Conservation (phyloP, 1,140 invertebrate genomes). For the Lethrus apterus region DNA sequence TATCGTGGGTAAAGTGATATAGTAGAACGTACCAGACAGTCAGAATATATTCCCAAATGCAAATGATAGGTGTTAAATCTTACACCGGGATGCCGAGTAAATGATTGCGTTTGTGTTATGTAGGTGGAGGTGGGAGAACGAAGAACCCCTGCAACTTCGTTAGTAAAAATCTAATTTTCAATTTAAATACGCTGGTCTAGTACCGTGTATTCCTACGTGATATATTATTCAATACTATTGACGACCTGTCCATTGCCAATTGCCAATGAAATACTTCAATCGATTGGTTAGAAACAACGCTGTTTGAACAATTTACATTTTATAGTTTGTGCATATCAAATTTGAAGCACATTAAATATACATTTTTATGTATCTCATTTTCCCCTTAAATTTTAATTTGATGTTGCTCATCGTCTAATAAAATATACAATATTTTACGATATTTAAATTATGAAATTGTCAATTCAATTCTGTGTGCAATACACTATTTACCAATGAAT, state of each 20-base stretch:
- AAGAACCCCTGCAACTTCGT: not conserved
- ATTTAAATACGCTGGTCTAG: conserved; percentile 1
- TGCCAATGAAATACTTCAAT: conserved; percentile 12
- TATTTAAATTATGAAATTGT: too few species aligned
- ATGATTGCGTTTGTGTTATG: conserved; percentile 1
- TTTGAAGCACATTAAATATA: too few species aligned
- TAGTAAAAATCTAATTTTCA: conserved; percentile 12
- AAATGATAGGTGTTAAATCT: conserved; percentile 19
- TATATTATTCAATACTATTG: conserved; percentile 12
- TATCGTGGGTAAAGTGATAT: conserved; percentile 6
- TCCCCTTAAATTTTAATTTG: too few species aligned
- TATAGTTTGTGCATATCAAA: too few species aligned
- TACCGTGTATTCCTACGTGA: not conserved
- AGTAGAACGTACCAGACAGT: conserved; percentile 4
- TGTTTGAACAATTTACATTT: too few species aligned
- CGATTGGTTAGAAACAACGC: too few species aligned
- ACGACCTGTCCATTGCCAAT: conserved; percentile 3
- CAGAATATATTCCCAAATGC: conserved; percentile 16
- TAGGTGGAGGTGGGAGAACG: conserved; percentile 7
- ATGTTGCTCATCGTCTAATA: too few species aligned
- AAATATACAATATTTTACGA: too few species aligned
- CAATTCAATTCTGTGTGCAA: too few species aligned
- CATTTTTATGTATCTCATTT: too few species aligned
- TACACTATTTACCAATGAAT: too few species aligned
- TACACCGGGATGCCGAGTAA: conserved; percentile 7